Evolutionary conservation across 2,888 invertebrate genomes (phyloP), one percentile per base, ranked within the genome.

Genomic region (Harpagoxenus sublaevis): DNA sequence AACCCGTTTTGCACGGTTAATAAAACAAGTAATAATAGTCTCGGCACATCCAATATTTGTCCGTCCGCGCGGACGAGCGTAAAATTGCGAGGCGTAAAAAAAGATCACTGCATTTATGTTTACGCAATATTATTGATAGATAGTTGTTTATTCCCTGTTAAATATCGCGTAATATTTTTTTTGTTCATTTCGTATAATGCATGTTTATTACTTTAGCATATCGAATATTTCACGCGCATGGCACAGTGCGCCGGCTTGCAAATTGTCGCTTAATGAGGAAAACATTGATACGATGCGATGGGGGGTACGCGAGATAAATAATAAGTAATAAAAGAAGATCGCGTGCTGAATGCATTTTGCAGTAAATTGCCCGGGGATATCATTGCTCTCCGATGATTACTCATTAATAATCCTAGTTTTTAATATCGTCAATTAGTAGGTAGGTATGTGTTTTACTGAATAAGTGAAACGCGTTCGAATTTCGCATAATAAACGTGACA

Each of bases 11-110:
- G 73, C 60, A 84, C 68, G 86, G 62, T 68, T 85, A 81, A 87
- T 89, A 84, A 89, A 89, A 85, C 89, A 84, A 89, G 88, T 88
- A 89, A 89, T 89, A 89, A 89, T 89, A 81, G 71, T 83, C 85
- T 60, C 63, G 18, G 77, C 68, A 65, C 78, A 65, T 60, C 57
- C 82, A 79, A 84, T 88, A 84, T 85, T 88, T 85, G 84, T 70
- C 62, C 62, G 87, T 75, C 84, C 84, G 45, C 53, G 66, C 63
- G 55, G 57, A 51, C 71, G 70, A 42, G 55, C 78, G 71, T 66
- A 65, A 85, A 65, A 73, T 63, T 45, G 55, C 35, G 82, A 51
- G 18, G 28, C 55, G 60, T 71, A 71, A 79, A 60, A 55, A 70
- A 70, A 57, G 71, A 60, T 79, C 60, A 45, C 55, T 53, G 53